These are phyloP conservation scores for Enteromius thamalakanensis DNA, from an alignment of 2,797 vertebrate genomes.

Conservation along the genomic window DNA sequence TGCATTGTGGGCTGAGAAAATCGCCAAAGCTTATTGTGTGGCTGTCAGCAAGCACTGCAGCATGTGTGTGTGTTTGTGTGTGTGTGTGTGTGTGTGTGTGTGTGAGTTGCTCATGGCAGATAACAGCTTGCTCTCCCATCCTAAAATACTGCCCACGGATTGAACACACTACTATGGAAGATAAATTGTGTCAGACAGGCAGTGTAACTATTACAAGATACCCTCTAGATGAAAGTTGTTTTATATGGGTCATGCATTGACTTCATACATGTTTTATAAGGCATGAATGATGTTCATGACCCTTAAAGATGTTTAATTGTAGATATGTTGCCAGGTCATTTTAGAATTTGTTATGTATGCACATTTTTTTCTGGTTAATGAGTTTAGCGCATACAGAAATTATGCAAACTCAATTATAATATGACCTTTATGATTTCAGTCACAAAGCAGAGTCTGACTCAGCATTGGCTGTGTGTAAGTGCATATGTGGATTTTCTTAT, in stretches of 20 bases:
- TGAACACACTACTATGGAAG: neutral
- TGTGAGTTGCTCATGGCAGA: conserved; percentile 6
- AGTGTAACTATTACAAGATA: neutral
- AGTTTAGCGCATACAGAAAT: neutral
- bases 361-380: neutral
- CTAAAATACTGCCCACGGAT: conserved; percentile 17
- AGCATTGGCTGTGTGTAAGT: neutral
- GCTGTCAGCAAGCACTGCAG: conserved; percentile 1
- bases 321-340: neutral
- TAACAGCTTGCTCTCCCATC: neutral
- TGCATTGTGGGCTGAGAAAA: conserved; percentile 24
- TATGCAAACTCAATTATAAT: neutral
- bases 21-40: conserved; percentile 4
- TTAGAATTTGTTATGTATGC: neutral
- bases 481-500: neutral
- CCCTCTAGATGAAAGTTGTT: neutral
- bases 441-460: neutral
- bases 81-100: neutral
- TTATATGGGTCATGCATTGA: conserved; percentile 14
- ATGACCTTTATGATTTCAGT: neutral
- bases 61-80: no score
- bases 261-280: neutral
- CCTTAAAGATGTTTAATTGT: neutral
- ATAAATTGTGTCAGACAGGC: conserved; percentile 13
- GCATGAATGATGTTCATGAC: neutral